phyloP scores from a whole-genome alignment of 2,113 vertebrate species.

The Orientallactaga bullata region DNA sequence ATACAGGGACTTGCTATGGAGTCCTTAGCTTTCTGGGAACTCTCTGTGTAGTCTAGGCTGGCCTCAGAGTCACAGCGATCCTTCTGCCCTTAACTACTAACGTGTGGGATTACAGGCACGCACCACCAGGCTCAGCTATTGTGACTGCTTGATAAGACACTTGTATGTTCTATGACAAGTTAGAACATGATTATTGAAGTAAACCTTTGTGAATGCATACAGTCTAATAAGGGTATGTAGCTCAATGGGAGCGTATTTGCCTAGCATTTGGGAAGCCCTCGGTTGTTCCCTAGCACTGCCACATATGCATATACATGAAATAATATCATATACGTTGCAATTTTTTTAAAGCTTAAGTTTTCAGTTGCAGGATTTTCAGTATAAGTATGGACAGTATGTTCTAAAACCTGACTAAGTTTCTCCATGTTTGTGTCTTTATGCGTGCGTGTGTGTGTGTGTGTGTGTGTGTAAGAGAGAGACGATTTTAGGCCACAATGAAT shows the following conservation, averaged over 20 bases:
- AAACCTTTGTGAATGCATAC: background rate
- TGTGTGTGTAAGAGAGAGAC: background rate
- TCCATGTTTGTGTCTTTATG: background rate
- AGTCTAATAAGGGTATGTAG: too few species aligned
- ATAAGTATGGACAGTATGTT: background rate
- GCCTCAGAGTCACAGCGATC: too few species aligned
- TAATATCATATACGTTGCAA: background rate
- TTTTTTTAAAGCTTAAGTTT: conserved; percentile 49
- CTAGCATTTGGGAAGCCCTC: too few species aligned
- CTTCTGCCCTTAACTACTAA: too few species aligned
- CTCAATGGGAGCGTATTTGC: too few species aligned
- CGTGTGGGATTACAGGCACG: too few species aligned
- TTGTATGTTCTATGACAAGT: background rate
- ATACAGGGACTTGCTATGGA: too few species aligned
- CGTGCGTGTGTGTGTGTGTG: background rate
- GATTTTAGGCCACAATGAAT: background rate
- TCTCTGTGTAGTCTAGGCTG: too few species aligned
- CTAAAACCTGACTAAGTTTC: background rate
- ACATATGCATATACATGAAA: background rate
- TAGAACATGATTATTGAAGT: conserved; percentile 22
- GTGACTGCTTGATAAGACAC: conserved; percentile 14
- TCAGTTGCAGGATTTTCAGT: background rate
- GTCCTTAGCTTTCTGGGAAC: too few species aligned
- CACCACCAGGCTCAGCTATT: too few species aligned
- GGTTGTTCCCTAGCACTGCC: too few species aligned